phyloP scores from a whole-genome alignment of 2,797 vertebrate genomes.

The Sibirionetta formosa region DNA sequence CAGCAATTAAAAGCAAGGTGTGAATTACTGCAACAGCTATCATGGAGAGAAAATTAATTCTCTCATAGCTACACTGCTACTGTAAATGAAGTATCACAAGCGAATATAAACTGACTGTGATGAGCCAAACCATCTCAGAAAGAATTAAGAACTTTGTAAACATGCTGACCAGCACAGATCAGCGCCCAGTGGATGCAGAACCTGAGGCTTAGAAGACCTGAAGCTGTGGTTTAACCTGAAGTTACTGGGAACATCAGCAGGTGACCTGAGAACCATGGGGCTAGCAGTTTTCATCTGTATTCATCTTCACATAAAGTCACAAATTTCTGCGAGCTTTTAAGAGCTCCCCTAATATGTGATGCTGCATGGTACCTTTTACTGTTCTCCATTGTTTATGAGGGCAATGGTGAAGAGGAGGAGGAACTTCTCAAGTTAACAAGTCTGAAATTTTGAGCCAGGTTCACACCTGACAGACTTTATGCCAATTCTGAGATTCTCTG shows the following conservation, averaged over 20 bases:
- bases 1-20: conserved; percentile 76
- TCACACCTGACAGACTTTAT: not conserved
- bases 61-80: conserved; percentile 64
- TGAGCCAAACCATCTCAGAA: conserved; percentile 68
- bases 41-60: conserved; percentile 77
- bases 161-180: conserved; percentile 8
- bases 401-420: not conserved
- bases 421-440: not conserved
- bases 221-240: not conserved
- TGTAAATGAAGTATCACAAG: conserved; percentile 57
- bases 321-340: conserved; percentile 39
- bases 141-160: conserved; percentile 30
- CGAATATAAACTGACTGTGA: conserved; percentile 69
- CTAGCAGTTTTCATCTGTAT: not conserved
- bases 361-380: not conserved
- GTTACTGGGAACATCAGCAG: not conserved
- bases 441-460: not conserved
- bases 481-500: not conserved
- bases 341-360: not conserved
- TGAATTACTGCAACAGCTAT: conserved; percentile 76
- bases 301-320: not conserved
- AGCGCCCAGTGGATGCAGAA: not conserved
- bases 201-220: not conserved
- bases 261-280: not conserved
- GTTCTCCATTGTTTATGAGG: not conserved